Evolutionary conservation across 23 tunicate genomes (phyloP).

Genomic region (Styela plicata): DNA sequence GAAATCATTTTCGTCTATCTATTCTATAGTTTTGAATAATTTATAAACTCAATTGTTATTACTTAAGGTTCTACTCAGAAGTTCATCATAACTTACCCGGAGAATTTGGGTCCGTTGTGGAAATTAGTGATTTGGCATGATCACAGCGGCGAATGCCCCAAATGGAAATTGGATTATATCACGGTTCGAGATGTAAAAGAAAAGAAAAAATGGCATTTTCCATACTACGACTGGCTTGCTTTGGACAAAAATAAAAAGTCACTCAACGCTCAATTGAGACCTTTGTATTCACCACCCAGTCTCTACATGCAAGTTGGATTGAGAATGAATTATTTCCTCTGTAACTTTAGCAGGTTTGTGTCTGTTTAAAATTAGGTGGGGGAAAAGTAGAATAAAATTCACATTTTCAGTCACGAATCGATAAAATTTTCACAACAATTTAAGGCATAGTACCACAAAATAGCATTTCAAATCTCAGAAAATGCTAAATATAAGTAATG

Average conservation of each 20-base stretch:
- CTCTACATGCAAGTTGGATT: conserved; percentile 36
- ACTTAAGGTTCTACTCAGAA: conserved; percentile 76
- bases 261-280: conserved; percentile 29
- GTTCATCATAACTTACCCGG: conserved; percentile 59
- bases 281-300: conserved; percentile 40
- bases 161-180: conserved; percentile 78
- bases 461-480: too few relatives aligned
- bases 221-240: conserved; percentile 68
- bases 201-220: conserved; percentile 53
- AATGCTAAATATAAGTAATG: too few relatives aligned
- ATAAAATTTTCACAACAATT: too few relatives aligned
- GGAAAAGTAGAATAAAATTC: too few relatives aligned
- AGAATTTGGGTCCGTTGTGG: conserved; percentile 51
- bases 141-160: conserved; percentile 50
- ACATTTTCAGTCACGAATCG: too few relatives aligned
- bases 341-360: conserved; percentile 25
- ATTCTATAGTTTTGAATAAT: too few relatives aligned
- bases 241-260: conserved; percentile 34
- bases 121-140: conserved; percentile 60
- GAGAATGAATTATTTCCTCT: conserved; percentile 8
- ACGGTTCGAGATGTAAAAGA: conserved; percentile 66
- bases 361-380: too few relatives aligned
- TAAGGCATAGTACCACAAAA: too few relatives aligned
- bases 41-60: background rate
- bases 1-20: too few relatives aligned